These are phyloP conservation scores for Xestia ashworthii DNA, from an alignment of 2,888 invertebrate genomes.

Conservation along the genomic window DNA sequence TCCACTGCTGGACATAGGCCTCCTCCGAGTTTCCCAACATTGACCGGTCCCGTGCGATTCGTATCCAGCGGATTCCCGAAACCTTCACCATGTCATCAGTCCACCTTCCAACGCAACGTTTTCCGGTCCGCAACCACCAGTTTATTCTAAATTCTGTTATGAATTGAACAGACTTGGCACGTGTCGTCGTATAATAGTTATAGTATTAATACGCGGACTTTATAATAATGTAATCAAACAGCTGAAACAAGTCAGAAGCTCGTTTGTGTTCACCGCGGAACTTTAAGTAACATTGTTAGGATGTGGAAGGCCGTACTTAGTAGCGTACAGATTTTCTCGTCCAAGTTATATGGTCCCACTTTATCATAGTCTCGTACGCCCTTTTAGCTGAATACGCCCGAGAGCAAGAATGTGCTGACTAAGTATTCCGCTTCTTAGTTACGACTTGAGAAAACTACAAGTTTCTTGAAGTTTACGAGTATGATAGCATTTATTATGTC, in stretches of 20 bases:
- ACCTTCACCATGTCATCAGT: no score
- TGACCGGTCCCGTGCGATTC: no score
- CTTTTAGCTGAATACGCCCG: slow-evolving; percentile 68
- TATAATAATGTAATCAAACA: slow-evolving; percentile 18
- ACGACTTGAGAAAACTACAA: slow-evolving; percentile 64
- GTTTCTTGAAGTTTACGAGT: slow-evolving; percentile 64
- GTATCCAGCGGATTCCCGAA: no score
- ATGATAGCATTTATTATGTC: slow-evolving; percentile 59
- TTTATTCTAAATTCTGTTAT: not conserved
- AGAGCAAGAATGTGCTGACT: slow-evolving; percentile 72
- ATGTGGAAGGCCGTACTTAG: slow-evolving; percentile 63
- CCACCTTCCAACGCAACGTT: no score
- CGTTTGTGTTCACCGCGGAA: slow-evolving; percentile 70
- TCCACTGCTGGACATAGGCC: no score
- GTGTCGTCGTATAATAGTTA: not conserved
- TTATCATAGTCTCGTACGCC: slow-evolving; percentile 73
- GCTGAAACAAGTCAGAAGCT: slow-evolving; percentile 40
- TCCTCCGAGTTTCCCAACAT: no score
- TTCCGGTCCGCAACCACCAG: no score
- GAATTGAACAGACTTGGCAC: not conserved
- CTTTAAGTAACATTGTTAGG: slow-evolving; percentile 67
- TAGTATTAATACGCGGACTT: slow-evolving; percentile 4
- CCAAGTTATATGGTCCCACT: slow-evolving; percentile 74
- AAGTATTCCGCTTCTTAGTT: slow-evolving; percentile 72
- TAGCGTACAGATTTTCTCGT: slow-evolving; percentile 70